Percentiles rank a stretch among this genome's conserved stretches.
Evolutionary conservation across 1,140 invertebrate genomes (phyloP).

Genomic region (Mizuhopecten yessoensis): DNA sequence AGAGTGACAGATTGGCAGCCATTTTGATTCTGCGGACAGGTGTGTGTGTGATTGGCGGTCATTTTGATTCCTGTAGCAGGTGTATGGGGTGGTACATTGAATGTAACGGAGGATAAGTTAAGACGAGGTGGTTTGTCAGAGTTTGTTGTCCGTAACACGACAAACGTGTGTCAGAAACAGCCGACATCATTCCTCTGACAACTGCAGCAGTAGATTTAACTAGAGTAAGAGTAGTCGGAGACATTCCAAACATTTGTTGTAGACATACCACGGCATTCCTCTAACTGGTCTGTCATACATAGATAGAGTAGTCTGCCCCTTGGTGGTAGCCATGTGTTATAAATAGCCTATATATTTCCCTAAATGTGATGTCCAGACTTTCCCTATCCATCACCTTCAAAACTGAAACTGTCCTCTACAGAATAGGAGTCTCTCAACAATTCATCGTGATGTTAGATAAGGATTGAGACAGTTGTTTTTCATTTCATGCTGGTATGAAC

Average conservation of each 20-base stretch:
- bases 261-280: background rate
- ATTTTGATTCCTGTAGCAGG: background rate
- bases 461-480: too few species aligned
- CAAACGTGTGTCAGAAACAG: background rate
- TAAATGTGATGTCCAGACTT: too few species aligned
- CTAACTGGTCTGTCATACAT: background rate
- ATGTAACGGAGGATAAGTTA: background rate
- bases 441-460: too few species aligned
- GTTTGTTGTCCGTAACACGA: background rate
- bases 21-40: background rate
- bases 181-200: background rate
- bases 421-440: too few species aligned
- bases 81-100: background rate
- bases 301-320: background rate
- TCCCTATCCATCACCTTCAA: too few species aligned
- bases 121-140: background rate
- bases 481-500: too few species aligned
- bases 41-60: background rate
- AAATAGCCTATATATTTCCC: background rate
- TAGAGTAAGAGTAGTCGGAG: background rate
- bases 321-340: background rate
- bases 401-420: too few species aligned
- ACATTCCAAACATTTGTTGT: background rate
- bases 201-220: background rate
- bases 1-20: constrained; percentile 7